Conservation (phyloP, 2,113 vertebrate species). For the Numenius arquata region DNA sequence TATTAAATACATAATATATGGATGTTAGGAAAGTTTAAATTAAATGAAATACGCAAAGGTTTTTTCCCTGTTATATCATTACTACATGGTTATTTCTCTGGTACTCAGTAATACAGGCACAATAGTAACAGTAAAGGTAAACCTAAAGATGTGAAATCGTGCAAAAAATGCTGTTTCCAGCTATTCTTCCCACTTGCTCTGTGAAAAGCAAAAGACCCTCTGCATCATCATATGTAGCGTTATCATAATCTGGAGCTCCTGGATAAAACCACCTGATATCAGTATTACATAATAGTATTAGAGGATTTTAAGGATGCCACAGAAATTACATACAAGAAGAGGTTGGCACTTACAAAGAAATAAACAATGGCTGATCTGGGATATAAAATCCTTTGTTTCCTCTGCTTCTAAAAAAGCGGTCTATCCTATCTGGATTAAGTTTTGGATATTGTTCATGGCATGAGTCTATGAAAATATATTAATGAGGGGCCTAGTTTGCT, state of each 20-base stretch:
- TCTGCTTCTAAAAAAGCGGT: neutral
- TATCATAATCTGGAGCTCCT: neutral
- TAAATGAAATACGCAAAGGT: neutral
- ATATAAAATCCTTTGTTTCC: neutral
- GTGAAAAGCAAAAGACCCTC: neutral
- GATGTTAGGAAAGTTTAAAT: neutral
- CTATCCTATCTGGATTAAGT: neutral
- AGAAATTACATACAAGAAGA: neutral
- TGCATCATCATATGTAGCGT: neutral
- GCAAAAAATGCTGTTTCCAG: neutral
- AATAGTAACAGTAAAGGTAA: neutral
- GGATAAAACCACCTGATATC: neutral
- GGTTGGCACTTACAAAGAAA: neutral
- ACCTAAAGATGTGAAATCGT: neutral
- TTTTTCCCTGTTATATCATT: neutral
- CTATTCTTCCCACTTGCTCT: neutral
- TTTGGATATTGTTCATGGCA: neutral
- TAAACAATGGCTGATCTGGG: accelerated
- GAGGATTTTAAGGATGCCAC: neutral
- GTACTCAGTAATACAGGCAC: neutral
- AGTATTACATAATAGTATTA: neutral
- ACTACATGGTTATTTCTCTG: neutral
- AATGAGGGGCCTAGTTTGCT: neutral
- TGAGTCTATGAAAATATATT: neutral
- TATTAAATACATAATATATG: neutral